Evolutionary conservation across 2,888 invertebrate genomes (phyloP), one percentile per base, ranked within the genome.

Genomic region (Ecdyonurus torrentis): DNA sequence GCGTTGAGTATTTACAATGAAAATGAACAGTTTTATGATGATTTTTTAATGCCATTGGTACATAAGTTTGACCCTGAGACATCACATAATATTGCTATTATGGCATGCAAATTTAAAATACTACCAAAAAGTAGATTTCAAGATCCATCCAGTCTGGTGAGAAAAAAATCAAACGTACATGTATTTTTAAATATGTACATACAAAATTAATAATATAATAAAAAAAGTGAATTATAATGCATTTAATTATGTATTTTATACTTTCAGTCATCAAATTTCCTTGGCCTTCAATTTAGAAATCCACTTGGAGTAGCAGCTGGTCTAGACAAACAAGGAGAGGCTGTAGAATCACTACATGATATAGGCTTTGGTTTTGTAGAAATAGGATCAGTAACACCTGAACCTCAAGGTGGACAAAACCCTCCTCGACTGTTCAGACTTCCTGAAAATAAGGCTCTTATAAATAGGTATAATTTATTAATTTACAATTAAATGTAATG

Each of bases 291-390:
- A 18, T 83, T 99, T 65, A 78, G 80, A 63, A 97, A 95, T 77
- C 98, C 98, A 0, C 76, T 99, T 69, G 98, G 99, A n/a, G 85
- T 99, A 71, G 98, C 98, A 24, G 99, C 98, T 64, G 99, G 98
- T 3, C 98, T 98, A 77, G 99, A 99, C 75, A 99, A 99, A 75
- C 86, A 98, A 76, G 97, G 87, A 3, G 95, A 97, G 78, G 94
- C 91, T 23, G 79, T 96, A 1, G 75, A 83, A 69, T 91, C 92
- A 0, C 76, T 99, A 52, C 79, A 83, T 65, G 83, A 85, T 70
- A 77, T 93, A 64, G 98, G 98, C 0, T 97, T 99, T 76, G 91
- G 97, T 2, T 91, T 96, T 74, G 84, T 98, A 23, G 98, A 99
- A 81, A 84, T 99, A 69, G 98, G 98, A 64, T 93, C 94, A 2